Conservation (phyloP, 2,797 vertebrate genomes). For the Leptodactylus fallax region DNA sequence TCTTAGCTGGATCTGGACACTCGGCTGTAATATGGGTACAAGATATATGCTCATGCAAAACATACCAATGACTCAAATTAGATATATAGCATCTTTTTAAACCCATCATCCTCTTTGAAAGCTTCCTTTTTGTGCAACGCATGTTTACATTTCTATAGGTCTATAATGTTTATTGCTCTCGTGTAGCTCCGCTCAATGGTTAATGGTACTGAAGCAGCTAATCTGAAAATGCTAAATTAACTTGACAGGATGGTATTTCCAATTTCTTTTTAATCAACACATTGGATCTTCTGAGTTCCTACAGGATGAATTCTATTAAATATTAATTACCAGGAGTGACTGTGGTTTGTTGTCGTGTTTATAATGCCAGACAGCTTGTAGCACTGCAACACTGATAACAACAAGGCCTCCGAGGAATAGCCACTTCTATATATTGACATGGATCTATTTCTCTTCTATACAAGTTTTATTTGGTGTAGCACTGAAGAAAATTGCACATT, state of each 20-base stretch:
- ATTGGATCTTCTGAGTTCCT: constrained; percentile 53
- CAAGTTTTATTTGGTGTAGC: constrained; percentile 21
- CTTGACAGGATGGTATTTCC: constrained; percentile 58
- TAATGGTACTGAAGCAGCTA: constrained; percentile 51
- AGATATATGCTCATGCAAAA: no score
- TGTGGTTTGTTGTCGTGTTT: constrained; percentile 61
- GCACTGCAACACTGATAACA: constrained; percentile 56
- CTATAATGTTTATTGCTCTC: background rate
- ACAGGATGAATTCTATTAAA: constrained; percentile 63
- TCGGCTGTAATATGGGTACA: no score
- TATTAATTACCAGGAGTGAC: constrained; percentile 60
- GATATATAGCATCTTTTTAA: background rate
- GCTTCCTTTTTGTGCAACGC: background rate
- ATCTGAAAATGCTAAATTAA: constrained; percentile 58
- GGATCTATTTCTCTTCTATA: constrained; percentile 36
- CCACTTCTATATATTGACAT: constrained; percentile 54
- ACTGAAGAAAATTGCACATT: constrained; percentile 29
- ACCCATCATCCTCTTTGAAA: background rate
- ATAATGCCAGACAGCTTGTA: constrained; percentile 62
- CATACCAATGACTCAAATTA: background rate
- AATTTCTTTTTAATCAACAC: constrained; percentile 63
- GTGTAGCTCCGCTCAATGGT: constrained; percentile 18
- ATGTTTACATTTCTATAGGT: background rate
- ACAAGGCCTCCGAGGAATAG: constrained; percentile 41
- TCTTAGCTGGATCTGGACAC: no score